Base-by-base conservation (phyloP, 2,113 vertebrate genomes). In the Psittacara wagleri region DNA sequence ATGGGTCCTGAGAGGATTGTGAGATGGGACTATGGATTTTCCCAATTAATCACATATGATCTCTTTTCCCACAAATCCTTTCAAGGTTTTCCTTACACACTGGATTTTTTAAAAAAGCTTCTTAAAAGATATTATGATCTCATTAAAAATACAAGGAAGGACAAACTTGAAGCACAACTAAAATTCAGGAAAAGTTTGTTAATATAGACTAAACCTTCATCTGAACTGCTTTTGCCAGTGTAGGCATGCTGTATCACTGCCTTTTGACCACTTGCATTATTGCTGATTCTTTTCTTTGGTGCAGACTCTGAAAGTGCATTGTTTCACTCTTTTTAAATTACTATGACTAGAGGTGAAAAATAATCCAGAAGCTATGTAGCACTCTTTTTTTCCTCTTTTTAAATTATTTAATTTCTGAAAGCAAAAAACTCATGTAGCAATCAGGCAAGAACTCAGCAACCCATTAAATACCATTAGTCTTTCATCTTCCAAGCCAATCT, bases 331-430 rank as follows among this genome's bases (percentile, higher is more conserved):
- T 88, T 77, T 94, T 70, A 80, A 63, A 73, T 74, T 77, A 89
- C 41, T 63, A 29, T 55, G 17, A 43, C 11, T 48, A 52, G 14
- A 83, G 20, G 27, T 16, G 52, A 37, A 57, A 68, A 92, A 57
- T 33, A 73, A 35, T 18, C 20, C 35, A 85, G 29, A 85, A 39
- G 3, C 28, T 90, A 70, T 77, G 48, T 63, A 90, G 48, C 14
- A 55, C 33, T 59, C 41, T 80, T 92, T 96, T 39, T 84, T 72
- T 90, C 91, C 28, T 94, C 75, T 94, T 90, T 69, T 78, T 75
- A 92, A 96, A 92, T 72, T 74, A 83, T 90, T 94, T 82, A 51
- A 90, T 91, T 93, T 95, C 88, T 92, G 88, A 96, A 92, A 67
- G 88, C 54, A 95, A 94, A 77, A 90, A 77, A 84, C 11, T 19